Evolutionary conservation across 1,140 invertebrate species (phyloP).

Genomic region (Nasonia vitripennis): DNA sequence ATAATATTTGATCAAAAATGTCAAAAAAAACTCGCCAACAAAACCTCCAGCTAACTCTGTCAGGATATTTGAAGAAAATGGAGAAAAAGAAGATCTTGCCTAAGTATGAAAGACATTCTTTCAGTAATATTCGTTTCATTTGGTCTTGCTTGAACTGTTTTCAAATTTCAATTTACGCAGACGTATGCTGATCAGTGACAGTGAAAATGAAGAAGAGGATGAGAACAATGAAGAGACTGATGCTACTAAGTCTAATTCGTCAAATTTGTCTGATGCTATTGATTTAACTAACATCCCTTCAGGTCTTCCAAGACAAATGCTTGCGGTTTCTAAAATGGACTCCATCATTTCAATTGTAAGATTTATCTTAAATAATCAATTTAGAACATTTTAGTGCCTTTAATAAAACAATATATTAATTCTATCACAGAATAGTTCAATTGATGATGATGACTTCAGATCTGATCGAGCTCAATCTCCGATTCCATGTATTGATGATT

Average conservation of each 20-base stretch:
- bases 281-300: slow-evolving; percentile 31
- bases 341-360: slow-evolving; percentile 48
- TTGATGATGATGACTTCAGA: slow-evolving; percentile 35
- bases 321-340: slow-evolving; percentile 10
- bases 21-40: neutral
- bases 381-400: neutral
- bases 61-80: slow-evolving; percentile 23
- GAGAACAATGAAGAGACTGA: neutral
- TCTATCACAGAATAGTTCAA: slow-evolving; percentile 45
- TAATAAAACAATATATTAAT: neutral
- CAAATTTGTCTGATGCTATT: slow-evolving; percentile 8
- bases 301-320: neutral
- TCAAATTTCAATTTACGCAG: neutral
- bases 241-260: neutral
- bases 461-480: neutral
- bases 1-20: neutral
- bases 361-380: neutral
- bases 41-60: slow-evolving; percentile 28
- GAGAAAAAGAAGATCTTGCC: neutral
- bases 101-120: slow-evolving; percentile 18
- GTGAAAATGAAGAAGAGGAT: slow-evolving; percentile 31
- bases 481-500: slow-evolving; percentile 12
- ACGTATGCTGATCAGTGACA: slow-evolving; percentile 38
- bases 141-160: neutral
- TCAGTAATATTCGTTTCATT: neutral